Base-by-base conservation (phyloP, 2,888 invertebrate genomes). In the Aleiodes testaceus region DNA sequence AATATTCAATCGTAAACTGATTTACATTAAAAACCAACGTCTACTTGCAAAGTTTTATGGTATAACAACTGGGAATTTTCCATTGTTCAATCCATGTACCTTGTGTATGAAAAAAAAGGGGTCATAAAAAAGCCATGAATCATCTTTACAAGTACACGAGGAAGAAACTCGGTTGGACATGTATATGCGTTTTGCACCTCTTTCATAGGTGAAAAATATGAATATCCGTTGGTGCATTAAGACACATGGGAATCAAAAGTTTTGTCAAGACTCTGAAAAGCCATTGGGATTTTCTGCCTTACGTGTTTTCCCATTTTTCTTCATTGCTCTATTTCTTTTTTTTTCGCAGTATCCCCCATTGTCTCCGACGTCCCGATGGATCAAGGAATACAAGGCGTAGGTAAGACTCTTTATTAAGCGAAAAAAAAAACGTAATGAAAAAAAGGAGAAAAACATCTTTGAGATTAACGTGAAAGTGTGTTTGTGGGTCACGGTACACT, bases 61-160 rank as follows among this genome's bases (percentile, higher is more conserved):
- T 9, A 36, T 20, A 6, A 26, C 53, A 53, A 53, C 11, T 30
- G 26, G 22, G 26, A 53, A 53, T 26, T 53, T 14, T 26, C 53
- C 53, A 26, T 53, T 53, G 53, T 53, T 53, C 53, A 11, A 36
- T 30, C n/a, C 53, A 45, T 26, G 26, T 26, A 11, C 7, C 5
- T 30, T 12, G 12, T 18, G 26, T 26, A 22, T 26, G 30, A 36
- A n/a, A 6, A 65, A 69, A 75, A 72, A 68, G 61, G 65, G 61
- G 53, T 67, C 72, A 74, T 75, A 77, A 79, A 79, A 79, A 79
- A 79, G 72, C 64, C 74, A 75, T 77, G 78, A 79, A 77, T 78
- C 76, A 77, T 75, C 69, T 79, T 79, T 79, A 77, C 78, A 73
- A 75, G 66, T 65, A 63, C 72, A 55, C 64, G 50, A 44, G 63